phyloP scores from a whole-genome alignment of 2,888 invertebrate genomes.

The Philopedon plagiatum region DNA sequence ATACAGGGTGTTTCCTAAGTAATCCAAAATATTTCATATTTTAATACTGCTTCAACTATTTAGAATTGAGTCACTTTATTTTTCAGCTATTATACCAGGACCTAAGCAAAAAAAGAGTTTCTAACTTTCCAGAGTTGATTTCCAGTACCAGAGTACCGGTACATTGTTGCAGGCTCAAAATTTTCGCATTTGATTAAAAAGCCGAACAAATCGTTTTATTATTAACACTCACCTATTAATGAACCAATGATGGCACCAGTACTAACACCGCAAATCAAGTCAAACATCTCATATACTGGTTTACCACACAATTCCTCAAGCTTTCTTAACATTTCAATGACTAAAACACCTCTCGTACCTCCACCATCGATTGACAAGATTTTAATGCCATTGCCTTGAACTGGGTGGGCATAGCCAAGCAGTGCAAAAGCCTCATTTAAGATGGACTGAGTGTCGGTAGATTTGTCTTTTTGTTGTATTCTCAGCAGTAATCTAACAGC shows the following conservation, averaged over 20 bases:
- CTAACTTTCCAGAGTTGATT: too few species aligned
- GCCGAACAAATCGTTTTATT: background rate
- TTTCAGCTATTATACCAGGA: too few species aligned
- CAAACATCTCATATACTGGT: conserved; percentile 84
- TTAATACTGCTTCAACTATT: too few species aligned
- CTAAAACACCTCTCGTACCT: conserved; percentile 89
- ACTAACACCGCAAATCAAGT: conserved; percentile 88
- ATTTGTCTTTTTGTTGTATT: conserved; percentile 68
- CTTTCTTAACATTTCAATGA: conserved; percentile 85
- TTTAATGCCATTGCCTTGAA: conserved; percentile 81
- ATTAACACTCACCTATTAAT: conserved; percentile 72
- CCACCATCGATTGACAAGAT: conserved; percentile 93
- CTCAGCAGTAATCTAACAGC: conserved; percentile 77
- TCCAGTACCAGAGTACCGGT: too few species aligned
- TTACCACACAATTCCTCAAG: conserved; percentile 81
- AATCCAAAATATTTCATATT: too few species aligned
- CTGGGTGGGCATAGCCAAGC: conserved; percentile 79
- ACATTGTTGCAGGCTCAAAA: too few species aligned
- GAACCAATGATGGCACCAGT: conserved; percentile 82
- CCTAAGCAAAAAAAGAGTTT: too few species aligned
- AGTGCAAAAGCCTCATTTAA: conserved; percentile 75
- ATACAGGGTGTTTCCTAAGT: too few species aligned
- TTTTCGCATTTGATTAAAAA: background rate
- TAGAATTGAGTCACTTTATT: too few species aligned
- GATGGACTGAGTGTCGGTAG: conserved; percentile 64